phyloP scores from a whole-genome alignment of 2,797 vertebrate species.

The Pipistrellus pipistrellus region DNA sequence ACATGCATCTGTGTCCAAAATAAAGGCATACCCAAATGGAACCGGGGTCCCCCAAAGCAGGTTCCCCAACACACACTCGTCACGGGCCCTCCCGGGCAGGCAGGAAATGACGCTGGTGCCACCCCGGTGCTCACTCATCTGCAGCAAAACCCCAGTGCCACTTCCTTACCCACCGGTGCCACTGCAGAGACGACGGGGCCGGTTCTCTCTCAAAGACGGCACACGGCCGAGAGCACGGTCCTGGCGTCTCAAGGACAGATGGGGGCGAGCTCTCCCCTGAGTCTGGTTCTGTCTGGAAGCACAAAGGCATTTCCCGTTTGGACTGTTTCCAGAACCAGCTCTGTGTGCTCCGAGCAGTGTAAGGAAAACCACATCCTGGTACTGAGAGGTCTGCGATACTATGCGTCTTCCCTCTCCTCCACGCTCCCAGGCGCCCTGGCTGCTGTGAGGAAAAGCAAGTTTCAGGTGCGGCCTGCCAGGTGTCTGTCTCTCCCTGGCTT shows the following conservation, averaged over 20 bases:
- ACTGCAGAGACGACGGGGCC: neutral
- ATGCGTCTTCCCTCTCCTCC: neutral
- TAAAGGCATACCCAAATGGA: conserved; percentile 36
- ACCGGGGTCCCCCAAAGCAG: neutral
- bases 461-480: neutral
- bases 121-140: neutral
- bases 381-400: conserved; percentile 8
- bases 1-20: conserved; percentile 48
- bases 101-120: neutral
- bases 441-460: neutral
- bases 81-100: neutral
- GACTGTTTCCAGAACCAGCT: neutral
- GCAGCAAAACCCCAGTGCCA: neutral
- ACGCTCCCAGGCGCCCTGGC: neutral
- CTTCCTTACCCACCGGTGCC: neutral
- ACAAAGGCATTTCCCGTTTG: neutral
- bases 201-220: neutral
- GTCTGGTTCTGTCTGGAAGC: neutral
- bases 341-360: neutral
- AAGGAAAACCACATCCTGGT: neutral
- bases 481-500: neutral
- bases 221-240: neutral
- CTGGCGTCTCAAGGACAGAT: neutral
- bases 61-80: neutral
- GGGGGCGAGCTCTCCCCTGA: neutral